Base-by-base conservation (phyloP, 2,797 vertebrate species). In the Odontamblyopus rebecca region DNA sequence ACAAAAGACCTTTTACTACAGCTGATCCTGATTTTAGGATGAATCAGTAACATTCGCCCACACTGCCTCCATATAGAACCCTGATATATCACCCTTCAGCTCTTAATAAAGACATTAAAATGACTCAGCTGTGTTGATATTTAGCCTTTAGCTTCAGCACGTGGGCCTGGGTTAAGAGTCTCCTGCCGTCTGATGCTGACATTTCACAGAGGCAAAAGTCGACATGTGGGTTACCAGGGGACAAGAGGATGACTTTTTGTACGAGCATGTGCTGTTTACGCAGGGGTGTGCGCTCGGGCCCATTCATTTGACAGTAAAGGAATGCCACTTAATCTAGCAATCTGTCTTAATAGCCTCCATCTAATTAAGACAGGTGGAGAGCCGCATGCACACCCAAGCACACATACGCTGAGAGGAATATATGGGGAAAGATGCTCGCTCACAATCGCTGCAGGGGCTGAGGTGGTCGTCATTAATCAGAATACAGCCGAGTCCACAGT, bases 361-460 rank as follows among this genome's bases (percentile, higher is more conserved):
- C 74, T 88, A 88, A 89, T 88, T 83, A 89, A 87, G 85, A 89
- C 84, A 87, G 82, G 86, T 79, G 78, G 73, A 83, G 80, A 72
- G 71, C 68, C 67, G 74, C 66, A 73, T 72, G 69, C 48, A 62
- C 70, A 74, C 13, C 61, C 71, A 81, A 64, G 75, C 62, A 73
- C 64, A 76, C 71, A 70, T 48, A 19, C 38, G 6, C 63, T 26
- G 27, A 16, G 4, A 15, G 35, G 57, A 70, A 66, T 61, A 48
- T 51, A 67, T 13, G 51, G 8, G 12, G 38, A 38, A 30, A 57
- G 30, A 57, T 18, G 32, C n/a, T 41, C 16, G 35, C 29, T 53
- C 50, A 35, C 12, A 71, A 12, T 65, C 69, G 51, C 74, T 29
- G 69, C 70, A 60, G 57, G 77, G 61, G 72, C 63, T 72, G 69